Evolutionary conservation across 2,888 invertebrate genomes (phyloP).

Genomic region (Anorthoa munda): DNA sequence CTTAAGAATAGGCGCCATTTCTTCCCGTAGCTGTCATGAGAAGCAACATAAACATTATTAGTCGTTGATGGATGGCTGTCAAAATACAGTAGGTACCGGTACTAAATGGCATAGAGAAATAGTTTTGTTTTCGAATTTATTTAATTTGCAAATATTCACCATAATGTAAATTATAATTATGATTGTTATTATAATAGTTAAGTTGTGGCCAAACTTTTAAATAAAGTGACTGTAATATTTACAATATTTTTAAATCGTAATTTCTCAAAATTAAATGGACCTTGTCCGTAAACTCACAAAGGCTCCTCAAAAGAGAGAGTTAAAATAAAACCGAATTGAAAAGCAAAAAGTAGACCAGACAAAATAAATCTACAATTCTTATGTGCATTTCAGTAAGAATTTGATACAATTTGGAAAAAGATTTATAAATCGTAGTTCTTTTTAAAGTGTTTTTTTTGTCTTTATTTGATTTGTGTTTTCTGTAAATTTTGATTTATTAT

Average conservation of each 20-base stretch:
- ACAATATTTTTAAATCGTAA: neutral
- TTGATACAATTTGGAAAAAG: slow-evolving; percentile 31
- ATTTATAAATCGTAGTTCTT: slow-evolving; percentile 27
- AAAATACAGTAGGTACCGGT: slow-evolving; percentile 1
- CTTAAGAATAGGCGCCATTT: slow-evolving; percentile 39
- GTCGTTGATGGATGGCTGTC: slow-evolving; percentile 16
- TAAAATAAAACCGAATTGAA: slow-evolving; percentile 16
- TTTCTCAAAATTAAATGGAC: neutral
- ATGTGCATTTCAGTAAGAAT: slow-evolving; percentile 17
- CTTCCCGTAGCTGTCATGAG: slow-evolving; percentile 40
- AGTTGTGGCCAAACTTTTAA: too few species aligned
- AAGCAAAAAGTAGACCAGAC: slow-evolving; percentile 12
- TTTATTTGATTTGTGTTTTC: slow-evolving; percentile 5
- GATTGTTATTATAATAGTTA: too few species aligned
- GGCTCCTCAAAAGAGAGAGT: neutral
- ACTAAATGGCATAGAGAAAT: neutral
- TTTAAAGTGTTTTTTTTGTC: neutral
- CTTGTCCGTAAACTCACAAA: neutral
- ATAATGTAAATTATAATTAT: too few species aligned
- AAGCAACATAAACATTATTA: slow-evolving; percentile 31
- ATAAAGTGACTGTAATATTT: too few species aligned
- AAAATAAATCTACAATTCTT: slow-evolving; percentile 24
- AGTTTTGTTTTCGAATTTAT: neutral
- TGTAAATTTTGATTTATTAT: slow-evolving; percentile 20
- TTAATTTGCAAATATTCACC: too few species aligned